phyloP scores from a whole-genome alignment of 2,888 invertebrate genomes.

The Euplagia quadripunctaria region DNA sequence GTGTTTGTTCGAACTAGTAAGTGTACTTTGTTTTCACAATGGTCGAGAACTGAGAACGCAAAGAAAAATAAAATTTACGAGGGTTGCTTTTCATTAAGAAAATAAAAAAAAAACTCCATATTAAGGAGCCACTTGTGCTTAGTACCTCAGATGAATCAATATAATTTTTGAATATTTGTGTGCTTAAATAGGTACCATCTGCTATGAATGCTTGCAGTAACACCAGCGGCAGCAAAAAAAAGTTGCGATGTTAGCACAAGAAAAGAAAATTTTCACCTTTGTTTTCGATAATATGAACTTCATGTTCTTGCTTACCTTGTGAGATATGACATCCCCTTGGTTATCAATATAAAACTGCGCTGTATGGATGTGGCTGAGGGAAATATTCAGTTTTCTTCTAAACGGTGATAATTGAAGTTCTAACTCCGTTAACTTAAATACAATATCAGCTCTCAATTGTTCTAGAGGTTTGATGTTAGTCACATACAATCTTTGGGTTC shows the following conservation, averaged over 20 bases:
- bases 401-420: constrained; percentile 92
- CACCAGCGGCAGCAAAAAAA: too few relatives aligned
- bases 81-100: neutral
- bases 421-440: constrained; percentile 92
- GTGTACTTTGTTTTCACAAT: neutral
- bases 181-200: too few relatives aligned
- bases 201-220: too few relatives aligned
- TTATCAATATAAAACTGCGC: constrained; percentile 92
- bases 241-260: too few relatives aligned
- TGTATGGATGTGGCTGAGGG: constrained; percentile 91
- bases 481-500: constrained; percentile 89
- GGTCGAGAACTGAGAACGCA: neutral
- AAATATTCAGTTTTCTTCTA: constrained; percentile 91
- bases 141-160: too few relatives aligned
- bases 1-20: neutral
- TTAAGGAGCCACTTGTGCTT: too few relatives aligned
- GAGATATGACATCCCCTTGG: constrained; percentile 90
- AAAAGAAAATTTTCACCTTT: too few relatives aligned
- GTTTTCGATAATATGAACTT: too few relatives aligned
- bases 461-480: constrained; percentile 90
- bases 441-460: constrained; percentile 90
- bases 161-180: too few relatives aligned
- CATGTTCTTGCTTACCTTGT: constrained; percentile 83
- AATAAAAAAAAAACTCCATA: too few relatives aligned
- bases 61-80: neutral